These are phyloP conservation scores for Stenodera caucasica DNA, from an alignment of 2,888 invertebrate genomes.

Conservation along the genomic window DNA sequence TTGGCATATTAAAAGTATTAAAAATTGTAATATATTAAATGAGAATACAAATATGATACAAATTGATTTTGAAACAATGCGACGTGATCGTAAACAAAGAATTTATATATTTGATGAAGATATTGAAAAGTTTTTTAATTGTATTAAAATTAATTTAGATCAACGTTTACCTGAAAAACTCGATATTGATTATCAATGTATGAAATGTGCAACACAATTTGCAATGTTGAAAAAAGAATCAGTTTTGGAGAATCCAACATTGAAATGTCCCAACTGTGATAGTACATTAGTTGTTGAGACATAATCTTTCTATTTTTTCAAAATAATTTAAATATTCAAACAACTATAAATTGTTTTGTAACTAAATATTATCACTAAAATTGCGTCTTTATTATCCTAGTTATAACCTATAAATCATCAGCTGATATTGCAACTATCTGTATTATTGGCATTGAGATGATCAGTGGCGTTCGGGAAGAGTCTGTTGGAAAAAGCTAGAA, in stretches of 20 bases:
- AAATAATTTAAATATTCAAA: no score
- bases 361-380: no score
- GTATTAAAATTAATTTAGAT: conserved; percentile 42
- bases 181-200: conserved; percentile 60
- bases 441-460: no score
- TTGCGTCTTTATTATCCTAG: no score
- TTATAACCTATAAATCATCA: no score
- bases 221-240: conserved; percentile 54
- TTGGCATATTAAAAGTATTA: neutral
- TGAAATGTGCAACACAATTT: conserved; percentile 67
- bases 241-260: conserved; percentile 29
- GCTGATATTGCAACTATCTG: no score
- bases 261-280: conserved; percentile 62
- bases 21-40: conserved; percentile 7
- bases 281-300: conserved; percentile 61
- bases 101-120: conserved; percentile 61
- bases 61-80: conserved; percentile 56
- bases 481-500: no score
- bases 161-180: conserved; percentile 52
- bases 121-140: conserved; percentile 53
- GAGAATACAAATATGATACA: neutral
- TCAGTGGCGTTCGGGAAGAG: no score
- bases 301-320: no score
- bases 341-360: no score
- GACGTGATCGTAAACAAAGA: conserved; percentile 61